A percentile compares a stretch with the other conserved stretches of the same genome.
phyloP scores from a whole-genome alignment of 2,797 vertebrate genomes.

The Danio tinwini region DNA sequence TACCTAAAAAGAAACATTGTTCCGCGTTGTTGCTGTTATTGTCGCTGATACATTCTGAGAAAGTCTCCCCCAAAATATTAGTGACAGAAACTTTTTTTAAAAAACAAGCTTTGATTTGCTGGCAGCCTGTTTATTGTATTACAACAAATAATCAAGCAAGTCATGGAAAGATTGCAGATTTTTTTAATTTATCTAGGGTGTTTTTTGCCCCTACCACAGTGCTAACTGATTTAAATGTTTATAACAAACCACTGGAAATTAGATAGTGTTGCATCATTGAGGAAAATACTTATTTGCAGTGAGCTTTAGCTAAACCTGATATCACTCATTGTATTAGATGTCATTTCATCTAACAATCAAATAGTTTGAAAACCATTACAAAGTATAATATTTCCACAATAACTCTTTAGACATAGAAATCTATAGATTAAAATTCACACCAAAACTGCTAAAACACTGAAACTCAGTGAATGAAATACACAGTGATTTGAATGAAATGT shows the following conservation, averaged over 20 bases:
- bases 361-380: slow-evolving; percentile 6
- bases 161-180: not conserved
- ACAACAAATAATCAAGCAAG: not conserved
- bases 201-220: not conserved
- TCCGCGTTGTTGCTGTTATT: slow-evolving; percentile 25
- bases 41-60: slow-evolving; percentile 1
- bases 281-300: slow-evolving; percentile 18
- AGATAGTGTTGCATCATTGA: slow-evolving; percentile 16
- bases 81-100: not conserved
- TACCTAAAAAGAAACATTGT: slow-evolving; percentile 7
- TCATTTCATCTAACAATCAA: slow-evolving; percentile 4
- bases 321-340: not conserved
- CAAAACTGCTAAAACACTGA: slow-evolving; percentile 25
- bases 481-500: slow-evolving; percentile 24
- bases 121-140: not conserved
- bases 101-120: not conserved
- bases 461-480: slow-evolving; percentile 30
- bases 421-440: slow-evolving; percentile 2
- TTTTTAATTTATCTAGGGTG: not conserved
- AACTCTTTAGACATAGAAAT: slow-evolving; percentile 9
- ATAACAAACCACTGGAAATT: slow-evolving; percentile 5
- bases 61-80: not conserved
- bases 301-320: slow-evolving; percentile 30
- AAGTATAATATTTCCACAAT: slow-evolving; percentile 13
- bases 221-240: not conserved